Conservation (phyloP, 2,797 vertebrate genomes). For the Darevskia nairensis region DNA sequence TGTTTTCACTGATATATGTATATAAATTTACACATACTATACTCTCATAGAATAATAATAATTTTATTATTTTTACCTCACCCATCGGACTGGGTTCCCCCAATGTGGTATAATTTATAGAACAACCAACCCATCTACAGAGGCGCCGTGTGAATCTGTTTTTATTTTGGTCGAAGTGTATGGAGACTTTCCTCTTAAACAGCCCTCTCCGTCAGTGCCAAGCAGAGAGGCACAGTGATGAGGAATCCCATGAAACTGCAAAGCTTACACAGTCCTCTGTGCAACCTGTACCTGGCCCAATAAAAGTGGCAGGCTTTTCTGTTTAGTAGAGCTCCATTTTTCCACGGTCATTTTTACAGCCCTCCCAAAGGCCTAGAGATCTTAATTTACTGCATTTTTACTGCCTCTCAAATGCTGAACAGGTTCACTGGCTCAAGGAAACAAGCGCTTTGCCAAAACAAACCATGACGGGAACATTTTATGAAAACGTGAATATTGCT, state of each 20-base stretch:
- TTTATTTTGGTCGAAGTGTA: not conserved
- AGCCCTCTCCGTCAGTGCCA: not conserved
- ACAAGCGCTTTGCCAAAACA: slow-evolving; percentile 48
- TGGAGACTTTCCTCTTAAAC: not conserved
- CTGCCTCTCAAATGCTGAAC: slow-evolving; percentile 53
- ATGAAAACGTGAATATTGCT: slow-evolving; percentile 60
- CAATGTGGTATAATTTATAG: no score
- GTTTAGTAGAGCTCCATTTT: slow-evolving; percentile 1
- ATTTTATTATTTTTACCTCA: no score
- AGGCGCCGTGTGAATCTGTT: not conserved
- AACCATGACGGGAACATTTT: slow-evolving; percentile 60
- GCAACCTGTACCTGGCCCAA: not conserved
- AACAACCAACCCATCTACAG: not conserved
- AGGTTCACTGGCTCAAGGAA: slow-evolving; percentile 56
- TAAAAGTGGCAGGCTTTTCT: slow-evolving; percentile 15
- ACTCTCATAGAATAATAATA: no score
- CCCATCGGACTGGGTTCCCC: no score
- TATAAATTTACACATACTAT: no score
- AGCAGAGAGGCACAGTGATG: not conserved
- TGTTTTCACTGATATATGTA: no score
- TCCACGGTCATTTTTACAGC: slow-evolving; percentile 36
- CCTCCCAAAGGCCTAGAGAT: slow-evolving; percentile 7
- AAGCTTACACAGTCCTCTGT: not conserved
- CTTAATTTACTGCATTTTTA: slow-evolving; percentile 2
- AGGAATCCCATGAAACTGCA: not conserved